Conservation (phyloP, 1,140 invertebrate species). For the Aricia agestis region DNA sequence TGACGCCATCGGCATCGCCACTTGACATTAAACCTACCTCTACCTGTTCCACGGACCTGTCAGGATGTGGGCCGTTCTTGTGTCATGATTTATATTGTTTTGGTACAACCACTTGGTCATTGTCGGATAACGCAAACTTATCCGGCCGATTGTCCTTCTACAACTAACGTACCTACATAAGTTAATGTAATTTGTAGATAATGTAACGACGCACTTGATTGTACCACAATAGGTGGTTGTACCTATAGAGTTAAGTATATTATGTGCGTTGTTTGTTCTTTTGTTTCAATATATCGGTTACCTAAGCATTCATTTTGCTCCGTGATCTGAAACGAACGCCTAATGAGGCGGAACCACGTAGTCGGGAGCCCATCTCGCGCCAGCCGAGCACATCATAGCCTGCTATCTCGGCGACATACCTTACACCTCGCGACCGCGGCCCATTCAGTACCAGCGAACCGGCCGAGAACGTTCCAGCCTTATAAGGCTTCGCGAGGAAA, state of each 20-base stretch:
- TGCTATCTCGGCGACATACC: slow-evolving; percentile 42
- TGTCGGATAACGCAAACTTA: too few relatives aligned
- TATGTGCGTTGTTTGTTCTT: too few relatives aligned
- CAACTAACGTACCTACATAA: too few relatives aligned
- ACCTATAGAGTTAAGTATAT: too few relatives aligned
- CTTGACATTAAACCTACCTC: background rate
- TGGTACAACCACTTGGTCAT: background rate
- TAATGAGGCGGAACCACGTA: background rate
- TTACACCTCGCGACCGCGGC: slow-evolving; percentile 66
- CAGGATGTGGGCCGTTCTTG: background rate
- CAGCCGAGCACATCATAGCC: slow-evolving; percentile 29
- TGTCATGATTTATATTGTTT: background rate
- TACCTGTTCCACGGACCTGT: background rate
- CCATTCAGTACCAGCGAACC: slow-evolving; percentile 70
- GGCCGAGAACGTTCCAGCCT: slow-evolving; percentile 50
- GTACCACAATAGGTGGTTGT: too few relatives aligned
- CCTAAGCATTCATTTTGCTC: background rate
- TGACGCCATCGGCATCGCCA: background rate
- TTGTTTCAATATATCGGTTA: background rate
- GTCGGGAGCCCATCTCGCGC: background rate
- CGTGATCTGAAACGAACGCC: background rate
- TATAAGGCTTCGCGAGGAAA: slow-evolving; percentile 48
- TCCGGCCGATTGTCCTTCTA: too few relatives aligned
- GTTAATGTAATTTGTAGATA: too few relatives aligned
- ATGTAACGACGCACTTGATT: too few relatives aligned